A percentile compares a stretch with the other conserved stretches of the same genome.
Conservation (phyloP, 2,888 invertebrate genomes). For the Crioceris asparagi region DNA sequence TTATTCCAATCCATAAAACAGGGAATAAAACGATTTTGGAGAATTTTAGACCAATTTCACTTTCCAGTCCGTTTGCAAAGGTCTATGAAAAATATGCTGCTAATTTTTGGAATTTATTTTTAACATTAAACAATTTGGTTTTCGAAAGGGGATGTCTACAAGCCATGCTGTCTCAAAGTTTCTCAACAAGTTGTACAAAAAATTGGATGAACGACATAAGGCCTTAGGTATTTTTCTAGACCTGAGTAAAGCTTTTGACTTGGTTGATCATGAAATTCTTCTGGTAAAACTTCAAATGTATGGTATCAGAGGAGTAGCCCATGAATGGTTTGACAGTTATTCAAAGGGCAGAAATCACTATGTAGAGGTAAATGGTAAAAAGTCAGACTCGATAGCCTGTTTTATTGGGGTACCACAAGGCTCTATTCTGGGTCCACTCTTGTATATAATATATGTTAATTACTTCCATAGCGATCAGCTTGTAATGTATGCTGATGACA, state of each 20-base stretch:
- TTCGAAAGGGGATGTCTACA: not conserved
- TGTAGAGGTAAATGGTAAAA: not conserved
- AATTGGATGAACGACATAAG: not conserved
- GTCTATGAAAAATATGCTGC: not conserved
- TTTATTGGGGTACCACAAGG: constrained; percentile 3
- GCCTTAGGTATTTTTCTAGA: not conserved
- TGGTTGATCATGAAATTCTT: not conserved
- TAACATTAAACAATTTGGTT: not conserved
- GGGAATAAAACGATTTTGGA: not conserved
- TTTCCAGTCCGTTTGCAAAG: not conserved
- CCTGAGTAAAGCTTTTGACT: not conserved
- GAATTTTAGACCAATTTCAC: not conserved
- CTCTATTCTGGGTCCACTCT: not conserved
- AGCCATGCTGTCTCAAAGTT: not conserved
- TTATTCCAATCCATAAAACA: not conserved
- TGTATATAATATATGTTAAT: not conserved
- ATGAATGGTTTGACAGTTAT: constrained; percentile 1
- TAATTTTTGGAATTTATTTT: not conserved
- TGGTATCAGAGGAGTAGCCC: not conserved
- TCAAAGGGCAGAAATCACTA: not conserved
- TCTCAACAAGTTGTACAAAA: not conserved
- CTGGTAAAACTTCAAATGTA: constrained; percentile 1
- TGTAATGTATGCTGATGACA: no score
- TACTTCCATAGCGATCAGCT: no score
- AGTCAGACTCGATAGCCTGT: not conserved